phyloP scores from a whole-genome alignment of 2,797 vertebrate species.

The Enteromius fasciolatus region DNA sequence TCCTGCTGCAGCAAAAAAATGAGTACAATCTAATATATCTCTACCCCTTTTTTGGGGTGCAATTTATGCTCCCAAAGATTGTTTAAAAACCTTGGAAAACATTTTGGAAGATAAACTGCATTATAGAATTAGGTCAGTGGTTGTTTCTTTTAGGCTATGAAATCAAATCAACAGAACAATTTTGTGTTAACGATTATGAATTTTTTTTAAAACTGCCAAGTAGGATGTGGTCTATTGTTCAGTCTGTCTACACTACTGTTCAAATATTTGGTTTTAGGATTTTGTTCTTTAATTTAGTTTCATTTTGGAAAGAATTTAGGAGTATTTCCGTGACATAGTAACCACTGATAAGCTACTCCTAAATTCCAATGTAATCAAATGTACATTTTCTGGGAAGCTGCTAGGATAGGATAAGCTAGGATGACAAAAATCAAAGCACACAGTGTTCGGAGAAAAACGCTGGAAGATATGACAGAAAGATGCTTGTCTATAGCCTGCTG shows the following conservation, averaged over 20 bases:
- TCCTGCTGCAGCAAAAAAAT: background rate
- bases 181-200: background rate
- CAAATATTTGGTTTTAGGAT: background rate
- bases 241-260: background rate
- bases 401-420: too few relatives aligned
- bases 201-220: background rate
- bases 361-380: background rate
- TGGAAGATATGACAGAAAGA: too few relatives aligned
- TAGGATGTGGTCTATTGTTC: background rate
- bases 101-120: background rate
- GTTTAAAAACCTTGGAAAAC: background rate
- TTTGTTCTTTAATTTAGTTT: background rate
- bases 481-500: too few relatives aligned
- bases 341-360: background rate
- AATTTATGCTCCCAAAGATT: conserved; percentile 7
- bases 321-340: background rate
- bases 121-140: conserved; percentile 1
- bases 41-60: background rate
- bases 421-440: too few relatives aligned
- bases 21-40: background rate
- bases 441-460: too few relatives aligned
- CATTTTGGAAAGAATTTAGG: background rate
- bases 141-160: background rate
- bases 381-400: background rate
- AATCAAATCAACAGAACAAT: background rate